Evolutionary conservation across 2,113 vertebrate species (phyloP).

Genomic region (Macaca nemestrina): DNA sequence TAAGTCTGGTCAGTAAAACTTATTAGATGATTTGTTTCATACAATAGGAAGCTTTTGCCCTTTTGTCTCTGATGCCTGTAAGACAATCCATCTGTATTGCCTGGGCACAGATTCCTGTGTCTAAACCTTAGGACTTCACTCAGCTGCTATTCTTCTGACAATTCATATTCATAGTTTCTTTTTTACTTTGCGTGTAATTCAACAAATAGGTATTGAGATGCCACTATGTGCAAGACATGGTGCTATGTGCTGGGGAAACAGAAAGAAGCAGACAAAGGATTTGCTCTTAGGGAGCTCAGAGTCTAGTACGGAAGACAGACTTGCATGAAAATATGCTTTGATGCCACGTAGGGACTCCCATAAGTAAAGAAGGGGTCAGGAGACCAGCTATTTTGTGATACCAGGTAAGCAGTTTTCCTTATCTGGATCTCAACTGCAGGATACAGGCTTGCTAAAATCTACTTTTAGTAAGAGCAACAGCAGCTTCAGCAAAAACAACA

Average conservation of each 20-base stretch:
- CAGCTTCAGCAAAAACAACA: no score
- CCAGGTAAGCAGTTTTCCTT: not conserved
- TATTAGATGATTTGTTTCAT: no score
- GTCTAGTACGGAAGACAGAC: not conserved
- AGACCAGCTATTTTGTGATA: no score
- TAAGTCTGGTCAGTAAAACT: not conserved
- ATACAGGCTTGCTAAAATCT: rapidly evolving
- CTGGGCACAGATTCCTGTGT: rapidly evolving
- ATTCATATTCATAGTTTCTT: not conserved
- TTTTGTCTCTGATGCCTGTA: not conserved
- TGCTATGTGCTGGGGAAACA: not conserved
- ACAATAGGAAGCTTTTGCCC: not conserved
- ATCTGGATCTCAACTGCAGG: not conserved
- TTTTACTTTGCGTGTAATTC: not conserved
- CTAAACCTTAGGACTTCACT: not conserved
- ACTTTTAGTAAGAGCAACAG: no score
- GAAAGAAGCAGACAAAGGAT: not conserved
- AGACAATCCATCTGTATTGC: rapidly evolving
- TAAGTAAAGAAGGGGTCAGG: not conserved
- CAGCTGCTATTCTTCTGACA: not conserved
- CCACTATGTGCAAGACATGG: not conserved
- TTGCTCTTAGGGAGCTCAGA: not conserved
- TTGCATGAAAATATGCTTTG: rapidly evolving
- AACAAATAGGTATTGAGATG: not conserved
- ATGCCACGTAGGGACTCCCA: rapidly evolving